These are phyloP conservation scores for Nothocercus julius DNA, from an alignment of 2,113 vertebrate species.

Conservation along the genomic window DNA sequence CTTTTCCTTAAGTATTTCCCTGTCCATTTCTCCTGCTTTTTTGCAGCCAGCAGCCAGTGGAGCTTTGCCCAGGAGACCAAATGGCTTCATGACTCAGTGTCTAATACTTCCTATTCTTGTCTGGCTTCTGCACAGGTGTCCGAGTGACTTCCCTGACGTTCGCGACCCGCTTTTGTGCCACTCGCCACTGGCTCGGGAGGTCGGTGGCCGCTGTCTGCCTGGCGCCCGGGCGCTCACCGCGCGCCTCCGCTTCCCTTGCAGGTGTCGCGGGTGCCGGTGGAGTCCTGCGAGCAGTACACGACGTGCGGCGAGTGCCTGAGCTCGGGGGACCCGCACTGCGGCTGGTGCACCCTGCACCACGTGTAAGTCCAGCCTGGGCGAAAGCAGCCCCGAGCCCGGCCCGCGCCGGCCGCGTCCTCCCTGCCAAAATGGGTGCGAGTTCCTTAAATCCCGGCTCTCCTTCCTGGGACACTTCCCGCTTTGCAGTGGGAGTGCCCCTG, in stretches of 20 bases:
- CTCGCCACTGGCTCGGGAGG: rapidly evolving
- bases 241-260: slow-evolving; percentile 49
- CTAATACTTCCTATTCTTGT: rapidly evolving
- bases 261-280: slow-evolving; percentile 93
- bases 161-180: rapidly evolving
- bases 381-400: neutral
- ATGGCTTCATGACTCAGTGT: neutral
- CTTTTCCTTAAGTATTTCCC: neutral
- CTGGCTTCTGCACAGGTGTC: neutral
- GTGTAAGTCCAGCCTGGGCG: slow-evolving; percentile 83
- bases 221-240: neutral
- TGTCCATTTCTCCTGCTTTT: neutral
- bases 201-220: neutral
- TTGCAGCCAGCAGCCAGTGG: neutral
- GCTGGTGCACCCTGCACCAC: slow-evolving; percentile 97
- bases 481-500: rapidly evolving
- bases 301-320: slow-evolving; percentile 96
- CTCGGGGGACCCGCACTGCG: slow-evolving; percentile 96
- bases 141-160: neutral
- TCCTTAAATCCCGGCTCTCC: neutral
- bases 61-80: rapidly evolving
- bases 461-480: neutral
- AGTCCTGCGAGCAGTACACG: slow-evolving; percentile 94
- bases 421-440: rapidly evolving
- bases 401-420: too few relatives aligned